phyloP scores from a whole-genome alignment of 2,888 invertebrate genomes.

The Lasioglossum morio region DNA sequence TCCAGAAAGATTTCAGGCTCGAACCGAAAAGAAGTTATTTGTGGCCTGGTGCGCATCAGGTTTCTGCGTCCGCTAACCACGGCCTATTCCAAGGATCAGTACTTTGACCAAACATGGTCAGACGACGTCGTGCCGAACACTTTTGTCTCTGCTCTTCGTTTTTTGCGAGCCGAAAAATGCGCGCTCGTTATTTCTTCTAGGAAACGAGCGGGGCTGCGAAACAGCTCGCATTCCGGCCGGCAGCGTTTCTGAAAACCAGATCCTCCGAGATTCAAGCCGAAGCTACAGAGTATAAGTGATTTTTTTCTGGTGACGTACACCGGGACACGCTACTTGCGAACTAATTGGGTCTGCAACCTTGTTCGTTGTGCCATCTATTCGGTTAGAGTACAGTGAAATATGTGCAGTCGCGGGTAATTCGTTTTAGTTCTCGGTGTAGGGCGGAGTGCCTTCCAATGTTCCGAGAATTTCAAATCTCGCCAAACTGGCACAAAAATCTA shows the following conservation, averaged over 20 bases:
- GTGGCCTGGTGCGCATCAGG: constrained; percentile 29
- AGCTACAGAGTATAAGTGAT: neutral
- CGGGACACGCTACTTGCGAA: neutral
- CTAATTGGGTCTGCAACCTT: constrained; percentile 7
- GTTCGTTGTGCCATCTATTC: neutral
- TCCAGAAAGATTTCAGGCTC: neutral
- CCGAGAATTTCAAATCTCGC: neutral
- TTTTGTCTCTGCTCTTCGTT: constrained; percentile 59
- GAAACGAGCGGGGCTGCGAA: constrained; percentile 44
- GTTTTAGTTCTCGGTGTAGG: neutral
- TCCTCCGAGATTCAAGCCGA: constrained; percentile 9
- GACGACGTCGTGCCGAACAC: constrained; percentile 62
- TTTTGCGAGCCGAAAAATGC: constrained; percentile 55
- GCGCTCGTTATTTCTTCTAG: constrained; percentile 68
- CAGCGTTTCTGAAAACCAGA: constrained; percentile 42
- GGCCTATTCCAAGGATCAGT: constrained; percentile 60
- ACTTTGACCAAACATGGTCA: constrained; percentile 69
- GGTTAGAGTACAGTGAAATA: neutral
- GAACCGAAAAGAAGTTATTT: constrained; percentile 40
- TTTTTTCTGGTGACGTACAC: neutral
- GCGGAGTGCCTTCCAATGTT: neutral
- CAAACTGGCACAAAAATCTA: no score
- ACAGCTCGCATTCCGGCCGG: constrained; percentile 22
- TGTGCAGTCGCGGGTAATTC: neutral
- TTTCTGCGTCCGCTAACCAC: constrained; percentile 44